Evolutionary conservation across 2,888 invertebrate genomes (phyloP), one percentile per base, ranked within the genome.

Genomic region (Caenorhabditis wallacei): DNA sequence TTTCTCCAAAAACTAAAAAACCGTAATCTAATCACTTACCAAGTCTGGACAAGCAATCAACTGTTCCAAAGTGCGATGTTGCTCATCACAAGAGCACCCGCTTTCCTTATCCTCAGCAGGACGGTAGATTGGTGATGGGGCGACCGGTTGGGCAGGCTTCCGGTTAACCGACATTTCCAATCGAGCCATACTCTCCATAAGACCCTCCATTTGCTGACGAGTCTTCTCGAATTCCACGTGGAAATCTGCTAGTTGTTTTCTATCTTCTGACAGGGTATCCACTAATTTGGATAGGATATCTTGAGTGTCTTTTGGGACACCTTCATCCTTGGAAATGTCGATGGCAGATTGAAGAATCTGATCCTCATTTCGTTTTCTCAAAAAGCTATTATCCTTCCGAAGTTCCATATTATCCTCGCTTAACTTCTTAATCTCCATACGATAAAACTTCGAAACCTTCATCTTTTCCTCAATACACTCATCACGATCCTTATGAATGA

Each of bases 381-480:
- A 22, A 16, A 37, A 13, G 8, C 40, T 37, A 20, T 54, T 53
- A 22, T 68, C 40, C 13, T 30, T 35, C 3, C 48, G 30, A 18
- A 64, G 48, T 2, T 13, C 54, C 2, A 0, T 26, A 10, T 54
- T 54, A 13, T 68, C 40, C n/a, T 40, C n/a, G 13, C 13, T 30
- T n/a, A 43, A 3, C 46, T 56, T 24, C 53, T 69, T 56, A 13
- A 69, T 26, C 43, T 54, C 54, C 1, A 1, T 30, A 3, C 69
- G 54, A 26, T 69, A 69, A 30, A 43, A 69, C 5, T 18, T 54
- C 2, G 40, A 37, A 5, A 26, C 69, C 26, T 56, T 43, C 43
- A 56, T 43, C 40, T 69, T 69, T n/a, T 40, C 56, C 11, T 56
- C n/a, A 30, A 69, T 37, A 43, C 69, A 69, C 30, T 69, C 69